Percentiles rank a stretch among this genome's conserved stretches.
Evolutionary conservation across 2,888 invertebrate genomes (phyloP).

Genomic region (Eupithecia dodoneata): DNA sequence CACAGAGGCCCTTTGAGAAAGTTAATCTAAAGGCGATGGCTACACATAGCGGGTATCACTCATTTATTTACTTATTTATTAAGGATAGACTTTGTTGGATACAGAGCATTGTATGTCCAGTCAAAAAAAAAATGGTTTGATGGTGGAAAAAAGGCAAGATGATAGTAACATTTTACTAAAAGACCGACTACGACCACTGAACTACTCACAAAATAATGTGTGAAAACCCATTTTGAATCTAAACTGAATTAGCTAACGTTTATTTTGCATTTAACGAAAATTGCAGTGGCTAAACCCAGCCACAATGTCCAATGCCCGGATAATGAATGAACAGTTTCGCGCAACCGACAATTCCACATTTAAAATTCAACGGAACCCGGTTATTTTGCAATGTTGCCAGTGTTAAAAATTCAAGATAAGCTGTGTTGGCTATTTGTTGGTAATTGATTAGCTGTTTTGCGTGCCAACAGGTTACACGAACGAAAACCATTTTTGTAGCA

Average conservation of each 20-base stretch:
- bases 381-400: constrained; percentile 34
- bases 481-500: constrained; percentile 2
- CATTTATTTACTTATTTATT: too few relatives aligned
- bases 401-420: constrained; percentile 30
- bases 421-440: constrained; percentile 29
- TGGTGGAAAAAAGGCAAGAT: neutral
- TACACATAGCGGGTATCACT: too few relatives aligned
- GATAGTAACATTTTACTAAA: neutral
- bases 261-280: constrained; percentile 16
- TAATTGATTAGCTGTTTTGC: constrained; percentile 28
- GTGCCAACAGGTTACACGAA: constrained; percentile 20
- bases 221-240: constrained; percentile 6
- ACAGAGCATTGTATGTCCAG: neutral
- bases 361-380: constrained; percentile 45
- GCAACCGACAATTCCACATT: constrained; percentile 48
- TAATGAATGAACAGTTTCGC: constrained; percentile 56
- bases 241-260: neutral
- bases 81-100: too few relatives aligned
- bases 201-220: neutral
- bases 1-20: too few relatives aligned
- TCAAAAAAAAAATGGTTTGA: neutral
- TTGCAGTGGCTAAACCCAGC: constrained; percentile 23
- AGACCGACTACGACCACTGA: neutral
- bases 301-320: constrained; percentile 47
- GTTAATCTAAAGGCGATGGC: too few relatives aligned